Evolutionary conservation across 2,113 vertebrate species (phyloP), one percentile per base, ranked within the genome.

Genomic region (Phycodurus eques): DNA sequence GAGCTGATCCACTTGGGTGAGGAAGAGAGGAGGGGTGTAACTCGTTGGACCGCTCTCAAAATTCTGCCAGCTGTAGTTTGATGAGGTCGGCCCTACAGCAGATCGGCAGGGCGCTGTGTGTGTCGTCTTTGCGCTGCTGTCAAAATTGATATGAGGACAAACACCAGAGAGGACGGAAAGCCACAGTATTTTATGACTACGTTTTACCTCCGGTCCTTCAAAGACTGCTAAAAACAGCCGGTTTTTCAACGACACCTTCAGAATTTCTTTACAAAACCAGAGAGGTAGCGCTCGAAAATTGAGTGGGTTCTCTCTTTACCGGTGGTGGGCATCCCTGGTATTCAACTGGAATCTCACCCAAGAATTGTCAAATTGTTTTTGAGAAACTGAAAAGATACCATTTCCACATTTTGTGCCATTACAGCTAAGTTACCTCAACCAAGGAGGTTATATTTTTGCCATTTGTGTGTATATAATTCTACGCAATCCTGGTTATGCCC

Each of bases 31-130:
- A 81, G 76, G 80, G 77, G 75, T 63, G 76, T 62, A 57, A 71
- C 69, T 56, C 60, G 12, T 46, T 75, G 83, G 81, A 78, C 78
- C 17, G 78, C 72, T 82, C 70, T 70, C 73, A 71, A 75, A 56
- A 42, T 73, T 80, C 68, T 79, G 78, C 76, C 67, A 76, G 35
- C 68, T 86, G 79, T 76, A 74, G 65, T 78, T 82, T 67, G 77
- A 70, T 76, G 59, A 59, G 71, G 64, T 61, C 67, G 33, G 56
- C 54, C 53, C 74, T 60, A 31, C 57, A 22, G 49, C 80, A 71
- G 80, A 73, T 78, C 76, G 75, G 72, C 75, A 77, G 70, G 9
- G 49, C 64, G 67, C 15, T 76, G 49, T 65, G 79, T 43, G 47
- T 47, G 54, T 68, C 35, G 44, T 66, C 22, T 66, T 66, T 66